Evolutionary conservation across 1,140 invertebrate genomes (phyloP).

Genomic region (Psix sp.): DNA sequence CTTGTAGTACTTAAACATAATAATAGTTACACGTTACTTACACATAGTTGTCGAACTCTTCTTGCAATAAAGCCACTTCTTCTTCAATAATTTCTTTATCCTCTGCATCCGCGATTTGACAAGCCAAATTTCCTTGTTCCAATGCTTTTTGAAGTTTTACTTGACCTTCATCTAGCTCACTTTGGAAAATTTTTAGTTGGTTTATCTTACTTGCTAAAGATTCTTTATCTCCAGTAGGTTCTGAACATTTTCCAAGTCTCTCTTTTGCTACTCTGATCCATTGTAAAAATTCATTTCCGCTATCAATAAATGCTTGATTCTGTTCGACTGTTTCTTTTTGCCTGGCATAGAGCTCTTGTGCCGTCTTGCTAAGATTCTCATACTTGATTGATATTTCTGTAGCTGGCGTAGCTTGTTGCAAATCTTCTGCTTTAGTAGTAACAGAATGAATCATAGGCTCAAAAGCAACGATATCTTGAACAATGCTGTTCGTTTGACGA

Average conservation of each 20-base stretch:
- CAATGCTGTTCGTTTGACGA: conserved; percentile 94
- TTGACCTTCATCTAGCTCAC: conserved; percentile 88
- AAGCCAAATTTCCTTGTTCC: conserved; percentile 88
- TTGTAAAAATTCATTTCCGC: conserved; percentile 92
- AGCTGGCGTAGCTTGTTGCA: conserved; percentile 89
- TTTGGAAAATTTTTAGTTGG: conserved; percentile 89
- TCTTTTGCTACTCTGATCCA: conserved; percentile 95
- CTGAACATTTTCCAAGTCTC: conserved; percentile 93
- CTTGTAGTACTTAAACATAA: conserved; percentile 3
- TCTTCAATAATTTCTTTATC: conserved; percentile 94
- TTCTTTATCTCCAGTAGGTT: conserved; percentile 95
- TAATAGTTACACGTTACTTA: conserved; percentile 79
- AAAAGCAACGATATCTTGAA: conserved; percentile 95
- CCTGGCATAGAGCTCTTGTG: conserved; percentile 92
- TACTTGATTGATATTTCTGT: conserved; percentile 94
- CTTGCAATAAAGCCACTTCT: conserved; percentile 91
- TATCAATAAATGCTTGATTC: conserved; percentile 93
- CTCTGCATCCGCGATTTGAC: conserved; percentile 87
- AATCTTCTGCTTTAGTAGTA: conserved; percentile 91
- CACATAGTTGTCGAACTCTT: conserved; percentile 90
- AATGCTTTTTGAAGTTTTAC: conserved; percentile 88
- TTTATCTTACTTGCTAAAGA: conserved; percentile 89
- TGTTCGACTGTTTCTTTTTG: conserved; percentile 93
- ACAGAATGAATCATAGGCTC: conserved; percentile 97
- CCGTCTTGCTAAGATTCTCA: conserved; percentile 91